Evolutionary conservation across 2,113 vertebrate species (phyloP), one percentile per base, ranked within the genome.

Genomic region (Chauna torquata): DNA sequence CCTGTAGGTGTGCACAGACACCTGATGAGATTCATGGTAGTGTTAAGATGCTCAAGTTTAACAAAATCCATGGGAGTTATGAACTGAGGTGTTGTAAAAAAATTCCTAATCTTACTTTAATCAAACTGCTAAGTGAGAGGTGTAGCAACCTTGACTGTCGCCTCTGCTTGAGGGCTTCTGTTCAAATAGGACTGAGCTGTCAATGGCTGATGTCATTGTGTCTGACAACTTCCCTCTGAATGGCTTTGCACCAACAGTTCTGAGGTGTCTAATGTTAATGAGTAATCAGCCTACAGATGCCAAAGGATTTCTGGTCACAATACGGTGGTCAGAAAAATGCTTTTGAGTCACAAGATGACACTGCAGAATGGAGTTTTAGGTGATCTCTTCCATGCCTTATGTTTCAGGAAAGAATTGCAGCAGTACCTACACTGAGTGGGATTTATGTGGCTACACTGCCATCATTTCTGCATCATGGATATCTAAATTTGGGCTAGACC

Each of bases 361-460:
- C 19, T 42, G 52, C 25, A 14, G 89, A 87, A 89, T 70, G 12
- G 59, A 24, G n/a, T 27, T 24, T 18, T 66, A 68, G 4, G 57
- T 70, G 57, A 90, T 16, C 6, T 91, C 7, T 16, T 61, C 8
- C 25, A 7, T 47, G 36, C 71, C 25, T 72, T 44, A 34, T 36
- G 13, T 61, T 45, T 8, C 36, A 81, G 30, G 13, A 40, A 84
- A 11, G 12, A 0, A 13, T 74, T 57, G 27, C 23, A 80, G 25
- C 49, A n/a, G 17, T 49, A 24, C 13, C 24, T 69, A 18, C 44
- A 70, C 22, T 0, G 0, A 62, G 14, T 66, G 64, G 40, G 55
- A 36, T 28, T 17, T 28, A 16, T 32, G 9, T 70, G 38, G 11
- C 12, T 82, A 12, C 0, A 0, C 28, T 78, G 30, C 22, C 36